Evolutionary conservation across 2,113 vertebrate genomes (phyloP), one percentile per base, ranked within the genome.

Genomic region (Sinocyclocheilus maitianheensis): DNA sequence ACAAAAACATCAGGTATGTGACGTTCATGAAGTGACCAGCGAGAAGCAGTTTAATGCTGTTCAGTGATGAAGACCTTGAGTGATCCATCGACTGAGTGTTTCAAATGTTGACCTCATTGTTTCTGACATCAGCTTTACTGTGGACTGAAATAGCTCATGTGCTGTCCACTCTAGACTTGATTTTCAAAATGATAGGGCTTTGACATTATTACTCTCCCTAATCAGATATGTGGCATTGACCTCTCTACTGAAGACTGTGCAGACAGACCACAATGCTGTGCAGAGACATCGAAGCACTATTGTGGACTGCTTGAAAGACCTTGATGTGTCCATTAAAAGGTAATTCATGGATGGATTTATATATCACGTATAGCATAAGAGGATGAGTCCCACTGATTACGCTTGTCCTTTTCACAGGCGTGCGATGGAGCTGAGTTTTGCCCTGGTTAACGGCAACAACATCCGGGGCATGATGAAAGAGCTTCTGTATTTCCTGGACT

Each of bases 401-500:
- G 14, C 67, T 18, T 85, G 79, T 72, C 69, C 18, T 74, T 9
- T 62, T n/a, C 5, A n/a, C 90, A 99, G 98, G 92, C 97, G 98
- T 91, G 98, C 98, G 51, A 99, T 99, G 98, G 98, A 99, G 87
- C 95, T 99, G 90, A 99, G 98, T 93, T 99, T 99, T 87, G 98
- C 98, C 86, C 95, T 99, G 72, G 98, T 99, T 87, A 99, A 99
- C 65, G 98, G 98, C 71, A 99, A 99, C 94, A 99, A 99, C 92
- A 97, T 99, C 75, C 95, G 98, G 92, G 98, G 98, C 86, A 99
- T 99, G 98, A 99, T 99, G 98, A 99, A 99, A 92, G 98, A 99
- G 91, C 94, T 99, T 88, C 96, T 99, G 81, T 98, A 99, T 94
- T 99, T 99, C 93, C 93, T 99, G 91, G 98, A 99, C 93, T 99